Conservation (phyloP, 2,113 vertebrate genomes). For the Xiphias gladius region DNA sequence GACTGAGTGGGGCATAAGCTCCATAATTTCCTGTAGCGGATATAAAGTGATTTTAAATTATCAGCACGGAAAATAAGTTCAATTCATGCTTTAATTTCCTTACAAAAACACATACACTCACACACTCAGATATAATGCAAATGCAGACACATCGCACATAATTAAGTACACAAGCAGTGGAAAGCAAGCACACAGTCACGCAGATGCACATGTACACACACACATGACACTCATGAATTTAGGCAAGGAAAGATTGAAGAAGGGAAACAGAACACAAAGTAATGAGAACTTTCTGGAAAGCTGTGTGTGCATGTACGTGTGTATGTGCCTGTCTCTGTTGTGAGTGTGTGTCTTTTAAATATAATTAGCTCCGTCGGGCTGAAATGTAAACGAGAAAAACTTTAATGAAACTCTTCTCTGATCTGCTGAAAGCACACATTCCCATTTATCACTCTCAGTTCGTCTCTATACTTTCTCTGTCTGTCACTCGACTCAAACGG, state of each 20-base stretch:
- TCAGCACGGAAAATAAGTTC: slow-evolving; percentile 71
- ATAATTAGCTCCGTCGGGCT: slow-evolving; percentile 78
- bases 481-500: slow-evolving; percentile 48
- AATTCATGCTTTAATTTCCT: slow-evolving; percentile 79
- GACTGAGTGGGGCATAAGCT: slow-evolving; percentile 48
- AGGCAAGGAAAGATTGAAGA: slow-evolving; percentile 19
- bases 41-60: slow-evolving; percentile 76
- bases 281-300: slow-evolving; percentile 68
- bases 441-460: slow-evolving; percentile 59
- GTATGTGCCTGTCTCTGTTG: not conserved
- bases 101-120: slow-evolving; percentile 31
- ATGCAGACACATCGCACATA: slow-evolving; percentile 42
- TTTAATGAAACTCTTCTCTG: slow-evolving; percentile 78
- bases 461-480: slow-evolving; percentile 32
- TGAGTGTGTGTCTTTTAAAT: slow-evolving; percentile 59
- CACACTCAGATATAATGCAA: slow-evolving; percentile 38
- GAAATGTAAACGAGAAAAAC: slow-evolving; percentile 76
- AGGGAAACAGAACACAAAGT: slow-evolving; percentile 54
- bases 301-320: slow-evolving; percentile 7
- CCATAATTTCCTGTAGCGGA: slow-evolving; percentile 78
- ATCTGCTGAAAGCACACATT: slow-evolving; percentile 74
- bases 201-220: slow-evolving; percentile 27
- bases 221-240: slow-evolving; percentile 36
- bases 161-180: slow-evolving; percentile 47
- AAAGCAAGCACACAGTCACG: slow-evolving; percentile 13